Base-by-base conservation (phyloP, 2,888 invertebrate genomes). In the Drosophila atripex region DNA sequence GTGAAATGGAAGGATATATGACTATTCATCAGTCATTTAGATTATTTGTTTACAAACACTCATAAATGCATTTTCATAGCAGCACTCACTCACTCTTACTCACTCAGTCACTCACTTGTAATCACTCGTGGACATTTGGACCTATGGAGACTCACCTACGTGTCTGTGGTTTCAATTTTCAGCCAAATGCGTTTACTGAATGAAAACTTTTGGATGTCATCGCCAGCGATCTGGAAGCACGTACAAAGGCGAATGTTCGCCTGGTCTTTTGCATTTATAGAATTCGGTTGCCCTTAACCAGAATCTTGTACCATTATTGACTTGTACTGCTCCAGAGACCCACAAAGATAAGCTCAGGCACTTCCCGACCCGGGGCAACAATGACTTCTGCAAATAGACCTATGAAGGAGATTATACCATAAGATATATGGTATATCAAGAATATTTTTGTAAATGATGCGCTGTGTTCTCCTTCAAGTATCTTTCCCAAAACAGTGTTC, bases 141-240 rank as follows among this genome's bases (percentile, higher is more conserved):
- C 35, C 7, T 30, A 32, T 7, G 38, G 23, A 39, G 47, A 60
- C 60, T 57, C 16, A 45, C 50, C 64, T 75, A 86, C 80, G 80
- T 80, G 80, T 71, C 64, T 74, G 73, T 39, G 49, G 64, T 84
- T 69, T 66, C 30, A 80, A 83, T 80, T 64, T 52, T 45, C 52
- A 43, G 14, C 56, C 25, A 32, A 69, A 53, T 53, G 58, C 58
- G 43, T 53, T 52, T 55, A 12, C n/a, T 65, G 73, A 71, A 71
- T 86, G 58, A 76, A 76, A 71, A 60, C 64, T 57, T 59, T 69
- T 70, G 38, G 51, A 59, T 59, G 52, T 59, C 52, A 59, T 59
- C 25, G 35, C 38, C 16, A 53, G 39, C 16, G 71, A 66, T 63
- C 53, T 50, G 47, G 12, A 38, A 32, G 23, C 80, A 86, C 80